Percentiles rank a stretch among this genome's conserved stretches.
phyloP scores from a whole-genome alignment of 2,888 invertebrate genomes.

The Melieria omissa region DNA sequence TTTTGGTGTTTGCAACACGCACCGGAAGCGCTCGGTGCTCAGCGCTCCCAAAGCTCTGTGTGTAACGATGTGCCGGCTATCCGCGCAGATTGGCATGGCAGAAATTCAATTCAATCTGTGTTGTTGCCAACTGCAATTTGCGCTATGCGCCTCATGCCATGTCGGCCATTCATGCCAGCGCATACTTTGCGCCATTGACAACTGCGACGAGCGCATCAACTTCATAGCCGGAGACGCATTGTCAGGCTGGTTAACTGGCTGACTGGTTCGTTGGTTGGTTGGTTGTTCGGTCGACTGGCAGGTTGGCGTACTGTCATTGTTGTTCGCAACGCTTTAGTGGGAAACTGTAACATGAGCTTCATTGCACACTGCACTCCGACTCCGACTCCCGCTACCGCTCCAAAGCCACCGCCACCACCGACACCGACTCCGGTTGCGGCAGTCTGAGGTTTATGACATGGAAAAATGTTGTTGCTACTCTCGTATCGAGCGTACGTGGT shows the following conservation, averaged over 20 bases:
- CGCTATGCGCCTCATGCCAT: too few relatives aligned
- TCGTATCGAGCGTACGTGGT: background rate
- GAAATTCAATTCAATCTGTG: too few relatives aligned
- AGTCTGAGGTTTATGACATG: conserved; percentile 13
- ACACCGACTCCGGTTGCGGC: background rate
- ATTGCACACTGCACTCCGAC: conserved; percentile 7
- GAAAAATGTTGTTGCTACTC: conserved; percentile 19
- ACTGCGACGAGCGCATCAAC: too few relatives aligned
- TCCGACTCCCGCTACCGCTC: background rate
- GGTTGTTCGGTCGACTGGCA: background rate
- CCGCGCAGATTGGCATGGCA: too few relatives aligned
- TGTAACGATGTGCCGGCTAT: too few relatives aligned
- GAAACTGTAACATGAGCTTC: conserved; percentile 35
- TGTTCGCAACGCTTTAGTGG: conserved; percentile 14
- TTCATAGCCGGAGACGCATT: too few relatives aligned
- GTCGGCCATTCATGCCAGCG: too few relatives aligned
- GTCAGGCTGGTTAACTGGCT: background rate
- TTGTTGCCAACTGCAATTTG: too few relatives aligned
- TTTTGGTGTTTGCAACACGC: conserved; percentile 26
- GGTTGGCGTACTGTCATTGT: background rate
- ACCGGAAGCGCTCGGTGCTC: conserved; percentile 26
- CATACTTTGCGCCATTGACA: too few relatives aligned
- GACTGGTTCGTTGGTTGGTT: background rate
- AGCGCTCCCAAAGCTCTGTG: too few relatives aligned
- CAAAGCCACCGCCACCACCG: conserved; percentile 1